Base-by-base conservation (phyloP, 2,888 invertebrate genomes). In the Ophion costatus region DNA sequence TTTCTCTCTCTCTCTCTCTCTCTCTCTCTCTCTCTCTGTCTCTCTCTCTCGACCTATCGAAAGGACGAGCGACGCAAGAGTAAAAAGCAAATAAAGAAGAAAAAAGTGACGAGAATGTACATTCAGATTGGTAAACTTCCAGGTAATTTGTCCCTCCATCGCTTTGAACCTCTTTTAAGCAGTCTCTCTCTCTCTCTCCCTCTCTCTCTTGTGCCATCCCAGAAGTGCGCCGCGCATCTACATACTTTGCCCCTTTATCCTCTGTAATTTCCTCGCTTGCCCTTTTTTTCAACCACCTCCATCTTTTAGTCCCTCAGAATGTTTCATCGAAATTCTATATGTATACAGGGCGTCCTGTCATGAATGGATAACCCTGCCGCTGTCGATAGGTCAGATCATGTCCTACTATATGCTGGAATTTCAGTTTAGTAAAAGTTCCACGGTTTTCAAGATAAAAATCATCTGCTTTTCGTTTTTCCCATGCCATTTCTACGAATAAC, bases 41-140 rank as follows among this genome's bases (percentile, higher is more conserved):
- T 0, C n/a, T 0, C 17, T 56, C 56, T 2, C 1, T 56, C 56
- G 2, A 5, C 10, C 1, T n/a, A 86, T 82, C 83, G 51, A 70
- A 80, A 71, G 76, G 64, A 69, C 29, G 24, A 59, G 78, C 56
- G 45, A 73, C 42, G 76, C 66, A 67, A 57, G 80, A 69, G 73
- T 61, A 70, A 73, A 51, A 67, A 70, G 66, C 20, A 42, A 64
- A 75, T 24, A 74, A 71, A 61, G 56, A 70, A 80, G 29, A 85
- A 86, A 85, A 85, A 85, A 85, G 85, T 73, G 87, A 71, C 38
- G 42, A 87, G 82, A 88, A 88, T 51, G 83, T 87, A 86, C 88
- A 83, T 89, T 87, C 89, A 89, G 88, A 92, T 92, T 91, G 92
- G 91, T 92, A 92, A 93, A 93, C 92, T 93, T 92, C 88, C 86